Evolutionary conservation across 2,888 invertebrate species (phyloP).

Genomic region (Epiblema foenella): DNA sequence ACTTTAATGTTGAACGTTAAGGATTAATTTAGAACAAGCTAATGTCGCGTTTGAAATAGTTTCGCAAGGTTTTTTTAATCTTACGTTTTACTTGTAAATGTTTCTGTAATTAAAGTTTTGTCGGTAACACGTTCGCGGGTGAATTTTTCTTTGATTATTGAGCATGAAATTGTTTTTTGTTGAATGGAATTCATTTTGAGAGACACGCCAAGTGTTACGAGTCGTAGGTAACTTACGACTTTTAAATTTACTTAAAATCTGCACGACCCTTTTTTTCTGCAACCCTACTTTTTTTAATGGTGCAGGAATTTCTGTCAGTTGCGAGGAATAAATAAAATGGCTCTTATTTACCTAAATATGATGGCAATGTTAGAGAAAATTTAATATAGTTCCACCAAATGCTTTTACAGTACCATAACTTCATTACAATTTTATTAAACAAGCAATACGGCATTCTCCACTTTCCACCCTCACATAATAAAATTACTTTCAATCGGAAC

Average conservation of each 20-base stretch:
- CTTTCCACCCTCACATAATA: slow-evolving; percentile 20
- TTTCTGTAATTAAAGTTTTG: slow-evolving; percentile 27
- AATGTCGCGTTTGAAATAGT: slow-evolving; percentile 29
- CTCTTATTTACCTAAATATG: no score
- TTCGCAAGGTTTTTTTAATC: slow-evolving; percentile 22
- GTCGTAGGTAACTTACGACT: neutral
- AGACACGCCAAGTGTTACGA: slow-evolving; percentile 1
- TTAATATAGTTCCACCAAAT: neutral
- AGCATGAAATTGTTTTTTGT: slow-evolving; percentile 34
- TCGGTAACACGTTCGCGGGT: slow-evolving; percentile 22
- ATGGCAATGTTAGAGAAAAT: no score
- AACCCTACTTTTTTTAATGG: neutral
- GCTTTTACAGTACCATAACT: slow-evolving; percentile 7
- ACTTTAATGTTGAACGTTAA: neutral
- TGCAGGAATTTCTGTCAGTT: no score
- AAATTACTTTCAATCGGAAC: slow-evolving; percentile 17
- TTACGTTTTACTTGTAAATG: slow-evolving; percentile 25
- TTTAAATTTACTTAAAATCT: neutral
- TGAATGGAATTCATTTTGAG: slow-evolving; percentile 9
- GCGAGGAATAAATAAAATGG: no score
- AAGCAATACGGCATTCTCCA: slow-evolving; percentile 2
- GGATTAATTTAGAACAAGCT: neutral
- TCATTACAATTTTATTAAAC: slow-evolving; percentile 4
- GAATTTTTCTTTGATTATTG: slow-evolving; percentile 25
- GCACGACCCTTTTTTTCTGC: neutral